Evolutionary conservation across 2,888 invertebrate genomes (phyloP).

Genomic region (Conistra vaccinii): DNA sequence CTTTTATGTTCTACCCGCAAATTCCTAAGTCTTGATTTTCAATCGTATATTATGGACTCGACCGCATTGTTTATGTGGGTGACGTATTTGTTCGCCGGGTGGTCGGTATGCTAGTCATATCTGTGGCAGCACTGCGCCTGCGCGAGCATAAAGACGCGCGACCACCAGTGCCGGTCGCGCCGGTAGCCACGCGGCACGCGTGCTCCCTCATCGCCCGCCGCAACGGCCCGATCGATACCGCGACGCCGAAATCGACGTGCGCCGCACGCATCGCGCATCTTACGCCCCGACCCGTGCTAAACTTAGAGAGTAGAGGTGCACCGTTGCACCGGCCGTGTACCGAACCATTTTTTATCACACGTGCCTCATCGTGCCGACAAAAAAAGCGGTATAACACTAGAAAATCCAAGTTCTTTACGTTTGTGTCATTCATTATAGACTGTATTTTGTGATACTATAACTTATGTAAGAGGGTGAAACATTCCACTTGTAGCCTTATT

Average conservation of each 20-base stretch:
- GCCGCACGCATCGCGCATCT: slow-evolving; percentile 74
- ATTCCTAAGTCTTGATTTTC: slow-evolving; percentile 16
- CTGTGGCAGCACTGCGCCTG: slow-evolving; percentile 79
- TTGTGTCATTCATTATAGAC: slow-evolving; percentile 55
- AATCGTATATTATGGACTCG: slow-evolving; percentile 46
- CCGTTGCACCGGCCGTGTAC: slow-evolving; percentile 79
- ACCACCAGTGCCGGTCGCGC: slow-evolving; percentile 87
- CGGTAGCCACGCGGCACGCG: slow-evolving; percentile 89
- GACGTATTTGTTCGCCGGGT: slow-evolving; percentile 65
- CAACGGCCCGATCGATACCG: slow-evolving; percentile 71
- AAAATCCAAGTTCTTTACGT: slow-evolving; percentile 49
- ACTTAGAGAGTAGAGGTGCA: slow-evolving; percentile 83
- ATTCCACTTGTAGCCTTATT: slow-evolving; percentile 52
- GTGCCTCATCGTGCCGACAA: slow-evolving; percentile 68
- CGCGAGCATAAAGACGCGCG: slow-evolving; percentile 78
- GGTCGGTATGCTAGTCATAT: slow-evolving; percentile 63
- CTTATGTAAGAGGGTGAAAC: slow-evolving; percentile 71
- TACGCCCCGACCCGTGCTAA: slow-evolving; percentile 78
- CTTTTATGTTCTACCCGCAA: slow-evolving; percentile 10
- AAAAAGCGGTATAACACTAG: slow-evolving; percentile 54
- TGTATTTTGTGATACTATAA: slow-evolving; percentile 63
- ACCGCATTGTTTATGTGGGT: slow-evolving; percentile 67
- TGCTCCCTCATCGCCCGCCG: slow-evolving; percentile 73
- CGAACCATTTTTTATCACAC: slow-evolving; percentile 71
- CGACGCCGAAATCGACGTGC: slow-evolving; percentile 73